Conservation (phyloP, 1,140 invertebrate genomes). For the Bursaphelenchus mucronatus region DNA sequence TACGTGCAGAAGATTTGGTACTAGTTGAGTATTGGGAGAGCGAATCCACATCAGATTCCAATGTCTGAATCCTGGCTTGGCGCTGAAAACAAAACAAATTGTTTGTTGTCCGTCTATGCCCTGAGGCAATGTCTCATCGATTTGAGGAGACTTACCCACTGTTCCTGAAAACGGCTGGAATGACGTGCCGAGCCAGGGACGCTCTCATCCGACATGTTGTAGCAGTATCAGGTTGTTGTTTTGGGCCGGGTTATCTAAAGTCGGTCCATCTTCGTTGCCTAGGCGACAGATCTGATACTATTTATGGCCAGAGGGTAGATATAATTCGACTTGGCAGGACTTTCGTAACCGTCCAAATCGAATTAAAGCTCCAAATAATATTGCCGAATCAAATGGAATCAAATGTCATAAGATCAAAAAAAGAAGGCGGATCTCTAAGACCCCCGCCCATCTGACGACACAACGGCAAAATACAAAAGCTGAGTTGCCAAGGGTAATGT, state of each 20-base stretch:
- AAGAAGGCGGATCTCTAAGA: too few species aligned
- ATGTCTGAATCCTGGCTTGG: slow-evolving; percentile 3
- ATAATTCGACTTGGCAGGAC: too few species aligned
- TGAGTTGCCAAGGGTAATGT: too few species aligned
- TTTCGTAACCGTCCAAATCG: too few species aligned
- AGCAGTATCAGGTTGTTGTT: background rate
- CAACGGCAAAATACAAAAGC: too few species aligned
- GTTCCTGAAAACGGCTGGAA: background rate
- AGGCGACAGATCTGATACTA: background rate
- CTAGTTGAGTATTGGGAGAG: background rate
- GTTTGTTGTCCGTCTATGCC: too few species aligned
- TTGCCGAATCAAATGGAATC: too few species aligned
- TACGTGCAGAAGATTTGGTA: background rate
- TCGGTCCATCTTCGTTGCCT: slow-evolving; percentile 2
- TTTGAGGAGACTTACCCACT: slow-evolving; percentile 3
- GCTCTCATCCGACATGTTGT: slow-evolving; percentile 1
- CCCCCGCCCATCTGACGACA: too few species aligned
- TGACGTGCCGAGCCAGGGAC: background rate
- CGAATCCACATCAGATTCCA: slow-evolving; percentile 6
- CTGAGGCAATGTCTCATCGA: background rate
- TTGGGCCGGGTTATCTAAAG: background rate
- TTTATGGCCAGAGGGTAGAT: too few species aligned
- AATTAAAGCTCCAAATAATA: too few species aligned
- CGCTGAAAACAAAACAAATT: background rate
- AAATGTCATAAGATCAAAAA: too few species aligned